Base-by-base conservation (phyloP, 2,888 invertebrate species). In the Drosophila tanythrix region DNA sequence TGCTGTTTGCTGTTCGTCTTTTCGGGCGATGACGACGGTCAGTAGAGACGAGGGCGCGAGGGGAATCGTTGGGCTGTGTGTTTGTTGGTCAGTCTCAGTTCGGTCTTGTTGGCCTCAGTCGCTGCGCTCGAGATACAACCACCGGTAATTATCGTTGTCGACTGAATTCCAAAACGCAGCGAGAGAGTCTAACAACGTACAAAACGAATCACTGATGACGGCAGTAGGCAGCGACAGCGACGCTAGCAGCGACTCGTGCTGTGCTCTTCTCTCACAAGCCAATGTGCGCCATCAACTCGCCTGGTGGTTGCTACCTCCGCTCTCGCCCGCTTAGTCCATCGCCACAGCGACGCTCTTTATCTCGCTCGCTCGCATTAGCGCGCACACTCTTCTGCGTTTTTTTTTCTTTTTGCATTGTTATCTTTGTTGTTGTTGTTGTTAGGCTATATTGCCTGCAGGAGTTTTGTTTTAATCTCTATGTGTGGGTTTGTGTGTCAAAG, bases 111-210 rank as follows among this genome's bases (percentile, higher is more conserved):
- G 56, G 77, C 56, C 74, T 75, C 87, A 75, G 82, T 82, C 81
- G 87, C 83, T 73, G 82, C 88, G 89, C 82, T 88, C 75, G 75
- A 79, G 91, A 91, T 92, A 92, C 91, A 92, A 91, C 92, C 92
- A 92, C 91, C 92, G 90, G 92, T 93, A 92, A 92, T 92, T 92
- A 92, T 92, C 91, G 90, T 91, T 92, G 90, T 85, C 91, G 92
- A 92, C 92, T 92, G 91, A 92, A 91, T 91, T 91, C 88, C 90
- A 82, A 91, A 92, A 92, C 90, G 91, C 88, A 90, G 88, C 90
- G 90, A 91, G 92, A 91, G 92, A 90, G 90, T 83, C 88, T 82
- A 80, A 79, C 83, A 89, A 88, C 89, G 86, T 79, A 86, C 83
- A 81, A 87, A 89, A 85, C 86, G 86, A 87, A 87, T 86, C 89